These are phyloP conservation scores for Carassius auratus DNA, from an alignment of 2,113 vertebrate genomes.

Conservation along the genomic window DNA sequence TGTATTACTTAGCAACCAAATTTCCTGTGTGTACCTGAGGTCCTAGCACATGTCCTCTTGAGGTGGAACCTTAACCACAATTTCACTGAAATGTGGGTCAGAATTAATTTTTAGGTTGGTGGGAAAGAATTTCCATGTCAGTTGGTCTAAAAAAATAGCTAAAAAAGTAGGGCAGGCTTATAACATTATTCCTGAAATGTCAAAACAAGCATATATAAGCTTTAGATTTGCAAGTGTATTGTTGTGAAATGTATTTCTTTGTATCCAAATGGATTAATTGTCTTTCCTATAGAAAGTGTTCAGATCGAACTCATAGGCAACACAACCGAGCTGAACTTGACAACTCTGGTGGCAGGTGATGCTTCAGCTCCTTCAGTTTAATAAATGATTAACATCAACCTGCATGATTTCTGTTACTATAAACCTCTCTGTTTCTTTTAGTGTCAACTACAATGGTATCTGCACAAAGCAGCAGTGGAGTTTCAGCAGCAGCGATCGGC, in stretches of 20 bases:
- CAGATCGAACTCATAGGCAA: fast-evolving
- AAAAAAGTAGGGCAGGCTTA: not conserved
- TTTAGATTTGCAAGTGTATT: not conserved
- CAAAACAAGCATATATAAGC: not conserved
- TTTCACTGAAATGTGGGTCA: not conserved
- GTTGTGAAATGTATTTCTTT: not conserved
- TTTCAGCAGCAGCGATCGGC: slow-evolving; percentile 44
- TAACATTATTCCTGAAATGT: slow-evolving; percentile 14
- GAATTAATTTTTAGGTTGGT: not conserved
- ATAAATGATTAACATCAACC: not conserved
- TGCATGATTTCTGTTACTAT: not conserved
- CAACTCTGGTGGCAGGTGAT: not conserved
- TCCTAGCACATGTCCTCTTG: not conserved
- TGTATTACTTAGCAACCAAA: not conserved
- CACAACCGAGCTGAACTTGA: not conserved
- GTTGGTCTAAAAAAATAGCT: not conserved
- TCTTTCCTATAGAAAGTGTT: slow-evolving; percentile 5
- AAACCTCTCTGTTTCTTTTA: slow-evolving; percentile 14
- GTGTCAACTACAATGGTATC: not conserved
- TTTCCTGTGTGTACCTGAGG: not conserved
- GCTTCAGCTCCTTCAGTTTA: not conserved
- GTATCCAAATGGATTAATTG: slow-evolving; percentile 3
- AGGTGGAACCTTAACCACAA: not conserved
- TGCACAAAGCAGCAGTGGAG: not conserved
- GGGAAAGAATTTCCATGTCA: not conserved